Evolutionary conservation across 2,113 vertebrate species (phyloP), one percentile per base, ranked within the genome.

Genomic region (Pitta sordida): DNA sequence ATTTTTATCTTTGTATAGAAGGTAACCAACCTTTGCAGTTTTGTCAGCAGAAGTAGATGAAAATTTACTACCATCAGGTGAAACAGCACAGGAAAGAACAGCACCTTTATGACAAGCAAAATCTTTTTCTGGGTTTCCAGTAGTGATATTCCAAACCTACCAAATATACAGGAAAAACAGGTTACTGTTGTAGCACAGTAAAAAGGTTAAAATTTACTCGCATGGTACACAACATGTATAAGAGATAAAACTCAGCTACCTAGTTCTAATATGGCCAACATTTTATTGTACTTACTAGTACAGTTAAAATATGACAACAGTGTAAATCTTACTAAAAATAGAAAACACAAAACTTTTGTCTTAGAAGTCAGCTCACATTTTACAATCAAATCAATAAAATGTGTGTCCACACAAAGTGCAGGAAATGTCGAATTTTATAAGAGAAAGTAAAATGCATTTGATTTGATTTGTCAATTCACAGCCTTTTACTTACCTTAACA

Each of bases 21-120:
- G 53, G 14, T 15, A 86, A n/a, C 94, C 60, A 88, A 99, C 99
- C 99, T 99, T 99, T 73, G 98, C 99, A 23, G 98, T 99, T 95
- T 98, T 99, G 96, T 99, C 99, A 86, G 98, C 98, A 95, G 99
- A 99, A 74, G 98, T 95, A 96, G 99, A 99, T 87, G 98, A 97
- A 95, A 99, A 99, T 83, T 98, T 98, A 59, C 87, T 95, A 55
- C 97, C 95, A 84, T 99, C 98, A 22, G 98, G 97, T 64, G 98
- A 99, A 96, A 99, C 75, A 67, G 98, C 98, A 96, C 99, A 99
- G 58, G 98, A 99, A 95, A 99, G 98, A 83, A 99, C 98, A 70
- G 99, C 97, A 87, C 94, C 98, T 65, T 90, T 95, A 85, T 99
- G 99, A 94, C 98, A 99, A 55, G 87, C 39, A 64, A 99, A 96